Conservation (phyloP, 2,797 vertebrate genomes). For the Pseudochaenichthys georgianus region DNA sequence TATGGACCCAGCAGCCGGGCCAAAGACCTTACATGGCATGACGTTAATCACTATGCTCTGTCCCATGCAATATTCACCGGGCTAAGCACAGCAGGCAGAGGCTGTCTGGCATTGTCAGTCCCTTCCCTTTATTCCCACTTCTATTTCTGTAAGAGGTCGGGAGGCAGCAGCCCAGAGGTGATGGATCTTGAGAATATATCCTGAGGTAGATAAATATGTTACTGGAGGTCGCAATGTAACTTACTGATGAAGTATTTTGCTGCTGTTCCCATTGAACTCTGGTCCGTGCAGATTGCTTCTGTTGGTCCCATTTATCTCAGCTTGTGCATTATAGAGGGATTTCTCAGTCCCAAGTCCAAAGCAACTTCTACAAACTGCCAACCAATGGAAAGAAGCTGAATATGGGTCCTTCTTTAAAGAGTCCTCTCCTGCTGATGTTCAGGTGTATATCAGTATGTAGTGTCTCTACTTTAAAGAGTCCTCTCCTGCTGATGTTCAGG, state of each 20-base stretch:
- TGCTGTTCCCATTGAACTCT: not conserved
- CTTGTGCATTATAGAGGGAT: no score
- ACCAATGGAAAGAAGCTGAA: no score
- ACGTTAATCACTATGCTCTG: conserved; percentile 80
- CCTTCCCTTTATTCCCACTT: conserved; percentile 54
- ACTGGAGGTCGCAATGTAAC: conserved; percentile 21
- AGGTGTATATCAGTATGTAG: no score
- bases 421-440: no score
- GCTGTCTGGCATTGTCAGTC: conserved; percentile 61
- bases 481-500: no score
- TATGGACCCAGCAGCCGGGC: conserved; percentile 38
- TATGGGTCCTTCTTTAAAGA: no score
- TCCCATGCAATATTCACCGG: conserved; percentile 78
- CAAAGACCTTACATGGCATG: conserved; percentile 71
- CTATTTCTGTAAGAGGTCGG: conserved; percentile 45
- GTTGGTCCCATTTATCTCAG: not conserved
- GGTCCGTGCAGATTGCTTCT: conserved; percentile 10
- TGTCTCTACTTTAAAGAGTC: no score
- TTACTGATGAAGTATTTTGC: conserved; percentile 11
- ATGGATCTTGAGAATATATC: conserved; percentile 32
- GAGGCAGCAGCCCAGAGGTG: conserved; percentile 18
- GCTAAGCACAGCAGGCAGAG: conserved; percentile 64
- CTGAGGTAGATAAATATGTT: conserved; percentile 31
- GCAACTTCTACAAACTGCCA: no score
- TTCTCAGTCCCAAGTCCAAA: no score